A percentile compares a stretch with the other conserved stretches of the same genome.
phyloP scores from a whole-genome alignment of 2,113 vertebrate genomes.

The Etheostoma cragini region DNA sequence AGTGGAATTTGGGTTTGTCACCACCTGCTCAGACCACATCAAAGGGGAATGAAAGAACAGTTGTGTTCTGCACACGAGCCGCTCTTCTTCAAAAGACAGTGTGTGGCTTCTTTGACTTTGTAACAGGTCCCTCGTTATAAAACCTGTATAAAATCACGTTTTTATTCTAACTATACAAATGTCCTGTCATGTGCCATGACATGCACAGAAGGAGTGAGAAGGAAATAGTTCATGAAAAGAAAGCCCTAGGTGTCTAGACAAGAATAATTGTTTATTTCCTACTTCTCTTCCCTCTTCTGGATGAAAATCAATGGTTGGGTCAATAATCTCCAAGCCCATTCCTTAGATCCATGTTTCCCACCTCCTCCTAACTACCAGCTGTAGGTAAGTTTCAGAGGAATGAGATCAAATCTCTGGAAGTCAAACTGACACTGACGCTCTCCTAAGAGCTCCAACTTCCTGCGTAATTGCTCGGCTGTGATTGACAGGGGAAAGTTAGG shows the following conservation, averaged over 20 bases:
- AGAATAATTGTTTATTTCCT: constrained; percentile 71
- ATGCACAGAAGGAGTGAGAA: not conserved
- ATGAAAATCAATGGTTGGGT: constrained; percentile 79
- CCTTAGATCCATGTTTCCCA: constrained; percentile 63
- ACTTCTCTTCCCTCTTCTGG: constrained; percentile 51
- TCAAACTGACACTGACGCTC: constrained; percentile 42
- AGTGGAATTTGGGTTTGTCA: not conserved
- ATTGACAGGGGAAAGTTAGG: constrained; percentile 37
- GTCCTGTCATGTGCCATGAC: constrained; percentile 9
- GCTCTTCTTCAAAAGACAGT: not conserved
- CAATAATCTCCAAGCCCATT: constrained; percentile 71
- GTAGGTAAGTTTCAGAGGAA: constrained; percentile 34
- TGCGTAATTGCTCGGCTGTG: constrained; percentile 43
- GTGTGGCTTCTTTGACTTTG: not conserved
- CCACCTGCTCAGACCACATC: not conserved
- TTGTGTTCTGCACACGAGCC: not conserved
- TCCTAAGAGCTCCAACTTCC: constrained; percentile 32
- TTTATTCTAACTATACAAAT: not conserved
- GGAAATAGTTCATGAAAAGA: constrained; percentile 44
- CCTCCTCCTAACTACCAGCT: constrained; percentile 54
- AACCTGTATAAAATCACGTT: not conserved
- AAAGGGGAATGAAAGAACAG: not conserved
- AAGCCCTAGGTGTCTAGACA: constrained; percentile 49
- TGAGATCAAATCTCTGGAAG: constrained; percentile 35
- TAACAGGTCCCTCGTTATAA: not conserved